Percentiles rank a stretch among this genome's conserved stretches.
These are phyloP conservation scores for Hipparchia semele DNA, from an alignment of 2,888 invertebrate genomes.

Conservation along the genomic window DNA sequence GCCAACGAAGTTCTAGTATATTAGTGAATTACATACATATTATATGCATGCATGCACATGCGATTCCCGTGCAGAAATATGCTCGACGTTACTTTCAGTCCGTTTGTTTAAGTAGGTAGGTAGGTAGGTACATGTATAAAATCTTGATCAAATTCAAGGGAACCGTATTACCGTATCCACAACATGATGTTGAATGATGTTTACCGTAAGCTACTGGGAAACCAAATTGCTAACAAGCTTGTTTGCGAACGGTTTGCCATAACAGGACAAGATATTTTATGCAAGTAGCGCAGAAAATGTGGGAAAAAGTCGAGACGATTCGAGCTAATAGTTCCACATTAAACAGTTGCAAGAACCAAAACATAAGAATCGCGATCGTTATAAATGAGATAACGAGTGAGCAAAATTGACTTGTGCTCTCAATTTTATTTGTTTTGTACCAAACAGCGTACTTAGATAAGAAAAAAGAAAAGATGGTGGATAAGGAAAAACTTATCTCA, in stretches of 20 bases:
- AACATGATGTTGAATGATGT: constrained; percentile 28
- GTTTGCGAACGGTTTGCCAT: constrained; percentile 36
- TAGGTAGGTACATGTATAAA: not conserved
- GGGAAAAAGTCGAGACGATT: constrained; percentile 22
- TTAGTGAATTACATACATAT: no score
- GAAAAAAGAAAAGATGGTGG: no score
- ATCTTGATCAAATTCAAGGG: not conserved
- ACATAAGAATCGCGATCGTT: not conserved
- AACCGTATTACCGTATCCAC: not conserved
- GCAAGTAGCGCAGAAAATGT: constrained; percentile 31
- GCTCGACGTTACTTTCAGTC: no score
- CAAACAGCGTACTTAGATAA: no score
- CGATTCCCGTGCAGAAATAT: no score
- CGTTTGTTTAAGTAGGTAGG: no score
- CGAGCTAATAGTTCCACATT: not conserved
- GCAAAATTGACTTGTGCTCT: no score
- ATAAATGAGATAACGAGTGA: not conserved
- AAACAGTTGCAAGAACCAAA: constrained; percentile 6
- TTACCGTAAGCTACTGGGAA: constrained; percentile 38
- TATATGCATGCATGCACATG: no score
- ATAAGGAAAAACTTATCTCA: no score
- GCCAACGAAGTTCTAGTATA: no score
- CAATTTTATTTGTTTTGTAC: no score
- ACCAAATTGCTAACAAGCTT: constrained; percentile 36
- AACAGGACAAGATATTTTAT: constrained; percentile 38